Percentiles rank a stretch among this genome's conserved stretches.
Evolutionary conservation across 2,888 invertebrate species (phyloP).

Genomic region (Scaptomyza cyrtandrae): DNA sequence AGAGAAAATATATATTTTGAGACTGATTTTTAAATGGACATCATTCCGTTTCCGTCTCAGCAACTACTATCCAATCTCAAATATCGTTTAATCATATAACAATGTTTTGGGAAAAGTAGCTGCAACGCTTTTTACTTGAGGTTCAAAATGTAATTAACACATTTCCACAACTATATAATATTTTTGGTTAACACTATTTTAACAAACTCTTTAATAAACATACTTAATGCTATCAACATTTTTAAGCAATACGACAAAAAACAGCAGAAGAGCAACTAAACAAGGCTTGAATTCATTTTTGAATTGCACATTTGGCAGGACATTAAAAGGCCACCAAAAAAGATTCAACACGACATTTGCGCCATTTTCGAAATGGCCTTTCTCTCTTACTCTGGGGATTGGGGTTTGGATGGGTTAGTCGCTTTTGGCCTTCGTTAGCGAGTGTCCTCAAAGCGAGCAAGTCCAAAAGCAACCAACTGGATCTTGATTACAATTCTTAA

Average conservation of each 20-base stretch:
- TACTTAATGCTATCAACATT: background rate
- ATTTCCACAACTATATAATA: too few species aligned
- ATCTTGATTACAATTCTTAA: slow-evolving; percentile 84
- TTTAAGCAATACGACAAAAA: slow-evolving; percentile 8
- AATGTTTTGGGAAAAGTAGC: too few species aligned
- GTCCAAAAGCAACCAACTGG: slow-evolving; percentile 59
- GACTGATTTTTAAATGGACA: too few species aligned
- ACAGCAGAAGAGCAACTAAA: slow-evolving; percentile 22
- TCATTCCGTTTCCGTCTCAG: too few species aligned
- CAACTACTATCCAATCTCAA: too few species aligned
- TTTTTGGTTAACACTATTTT: background rate
- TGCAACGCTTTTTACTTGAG: too few species aligned
- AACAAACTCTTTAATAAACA: background rate
- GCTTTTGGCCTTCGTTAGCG: slow-evolving; percentile 8
- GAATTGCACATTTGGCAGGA: slow-evolving; percentile 77
- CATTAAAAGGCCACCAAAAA: slow-evolving; percentile 81
- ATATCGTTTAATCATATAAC: too few species aligned
- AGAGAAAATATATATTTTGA: too few species aligned
- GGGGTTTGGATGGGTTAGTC: background rate
- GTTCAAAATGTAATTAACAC: too few species aligned
- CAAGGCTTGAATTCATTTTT: slow-evolving; percentile 33
- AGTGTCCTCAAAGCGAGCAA: slow-evolving; percentile 29
- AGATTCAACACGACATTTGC: slow-evolving; percentile 82
- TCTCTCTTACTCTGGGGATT: background rate
- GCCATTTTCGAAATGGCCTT: slow-evolving; percentile 42